Evolutionary conservation across 2,797 vertebrate genomes (phyloP).

Genomic region (Pogonophryne albipinna): DNA sequence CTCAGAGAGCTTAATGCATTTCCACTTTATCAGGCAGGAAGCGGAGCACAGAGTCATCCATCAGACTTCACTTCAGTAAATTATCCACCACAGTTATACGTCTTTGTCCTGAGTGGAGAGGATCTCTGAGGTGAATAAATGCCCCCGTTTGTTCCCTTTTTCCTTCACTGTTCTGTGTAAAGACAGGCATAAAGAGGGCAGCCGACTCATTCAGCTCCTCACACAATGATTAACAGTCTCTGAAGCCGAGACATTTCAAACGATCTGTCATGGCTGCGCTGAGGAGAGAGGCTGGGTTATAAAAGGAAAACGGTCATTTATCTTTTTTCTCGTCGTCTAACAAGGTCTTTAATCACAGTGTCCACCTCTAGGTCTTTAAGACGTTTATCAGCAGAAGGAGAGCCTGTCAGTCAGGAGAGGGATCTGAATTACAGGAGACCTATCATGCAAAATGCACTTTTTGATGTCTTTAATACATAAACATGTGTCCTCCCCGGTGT

Average conservation of each 20-base stretch:
- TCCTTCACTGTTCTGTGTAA: neutral
- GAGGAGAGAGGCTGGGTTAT: slow-evolving; percentile 33
- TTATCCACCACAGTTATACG: slow-evolving; percentile 57
- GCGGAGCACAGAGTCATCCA: slow-evolving; percentile 52
- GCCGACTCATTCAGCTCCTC: slow-evolving; percentile 46
- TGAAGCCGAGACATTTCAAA: slow-evolving; percentile 23
- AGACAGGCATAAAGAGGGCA: slow-evolving; percentile 35
- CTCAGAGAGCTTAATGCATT: slow-evolving; percentile 37
- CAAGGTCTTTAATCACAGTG: slow-evolving; percentile 53
- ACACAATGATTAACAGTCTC: slow-evolving; percentile 61
- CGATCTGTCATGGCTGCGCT: slow-evolving; percentile 24
- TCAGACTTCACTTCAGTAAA: slow-evolving; percentile 50
- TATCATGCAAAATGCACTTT: too few species aligned
- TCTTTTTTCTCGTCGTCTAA: slow-evolving; percentile 44
- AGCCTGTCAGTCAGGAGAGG: slow-evolving; percentile 15
- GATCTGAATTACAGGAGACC: neutral
- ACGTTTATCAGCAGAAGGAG: slow-evolving; percentile 35
- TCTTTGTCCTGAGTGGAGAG: slow-evolving; percentile 48
- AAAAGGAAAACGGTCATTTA: slow-evolving; percentile 66
- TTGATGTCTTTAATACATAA: too few species aligned
- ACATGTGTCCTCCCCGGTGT: too few species aligned
- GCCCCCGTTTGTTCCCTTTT: slow-evolving; percentile 18
- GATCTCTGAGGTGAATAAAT: slow-evolving; percentile 8
- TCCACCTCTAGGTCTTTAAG: slow-evolving; percentile 29
- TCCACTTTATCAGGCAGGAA: slow-evolving; percentile 42